Conservation (phyloP, 1,140 invertebrate genomes). For the Drosophila subpulchrella region DNA sequence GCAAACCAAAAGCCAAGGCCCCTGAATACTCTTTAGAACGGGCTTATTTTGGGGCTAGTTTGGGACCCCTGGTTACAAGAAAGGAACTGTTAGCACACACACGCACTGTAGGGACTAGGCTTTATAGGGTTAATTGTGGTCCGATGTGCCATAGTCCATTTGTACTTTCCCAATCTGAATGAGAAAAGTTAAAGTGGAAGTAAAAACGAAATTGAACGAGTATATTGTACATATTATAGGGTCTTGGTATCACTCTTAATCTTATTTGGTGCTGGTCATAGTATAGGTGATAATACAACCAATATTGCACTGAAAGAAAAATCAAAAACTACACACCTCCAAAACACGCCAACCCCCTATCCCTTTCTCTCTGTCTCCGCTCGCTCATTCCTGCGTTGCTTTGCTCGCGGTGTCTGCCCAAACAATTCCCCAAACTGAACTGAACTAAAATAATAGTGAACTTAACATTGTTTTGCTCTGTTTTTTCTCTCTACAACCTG, state of each 20-base stretch:
- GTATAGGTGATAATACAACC: slow-evolving; percentile 21
- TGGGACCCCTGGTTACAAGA: background rate
- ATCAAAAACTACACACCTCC: background rate
- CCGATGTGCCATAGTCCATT: slow-evolving; percentile 10
- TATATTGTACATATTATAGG: slow-evolving; percentile 20
- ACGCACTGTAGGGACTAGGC: slow-evolving; percentile 34
- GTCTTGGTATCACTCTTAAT: background rate
- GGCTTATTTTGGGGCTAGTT: background rate
- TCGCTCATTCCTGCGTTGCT: slow-evolving; percentile 56
- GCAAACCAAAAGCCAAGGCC: slow-evolving; percentile 37
- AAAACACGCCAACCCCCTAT: background rate
- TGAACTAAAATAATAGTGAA: slow-evolving; percentile 25
- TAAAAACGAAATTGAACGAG: background rate
- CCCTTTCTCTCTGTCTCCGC: slow-evolving; percentile 3
- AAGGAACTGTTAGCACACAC: slow-evolving; percentile 21
- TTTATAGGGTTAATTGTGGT: slow-evolving; percentile 11
- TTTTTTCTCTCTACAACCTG: slow-evolving; percentile 54
- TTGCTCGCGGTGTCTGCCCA: slow-evolving; percentile 66
- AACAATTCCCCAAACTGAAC: slow-evolving; percentile 1
- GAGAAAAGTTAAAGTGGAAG: background rate
- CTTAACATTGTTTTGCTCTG: slow-evolving; percentile 55
- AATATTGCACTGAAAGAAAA: slow-evolving; percentile 31
- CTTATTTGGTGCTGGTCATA: slow-evolving; percentile 37
- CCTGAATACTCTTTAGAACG: background rate
- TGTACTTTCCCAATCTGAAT: background rate